phyloP scores from a whole-genome alignment of 1,140 invertebrate species.

The Heliconius hermathena region DNA sequence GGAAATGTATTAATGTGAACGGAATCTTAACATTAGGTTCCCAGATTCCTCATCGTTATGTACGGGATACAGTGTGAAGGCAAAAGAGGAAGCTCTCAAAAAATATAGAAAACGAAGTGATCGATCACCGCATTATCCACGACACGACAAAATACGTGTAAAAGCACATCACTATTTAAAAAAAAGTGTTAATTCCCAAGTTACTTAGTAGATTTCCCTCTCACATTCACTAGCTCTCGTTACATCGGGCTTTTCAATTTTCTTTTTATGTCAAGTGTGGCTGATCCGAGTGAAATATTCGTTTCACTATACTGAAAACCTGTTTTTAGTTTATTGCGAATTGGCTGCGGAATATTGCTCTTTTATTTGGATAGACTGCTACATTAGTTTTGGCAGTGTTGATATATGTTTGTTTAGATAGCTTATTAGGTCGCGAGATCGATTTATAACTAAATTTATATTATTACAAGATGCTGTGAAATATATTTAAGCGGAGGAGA shows the following conservation, averaged over 20 bases:
- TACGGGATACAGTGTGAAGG: no score
- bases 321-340: slow-evolving; percentile 8
- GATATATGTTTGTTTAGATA: no score
- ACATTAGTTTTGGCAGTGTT: neutral
- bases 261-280: slow-evolving; percentile 30
- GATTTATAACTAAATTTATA: no score
- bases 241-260: slow-evolving; percentile 26
- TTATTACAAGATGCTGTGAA: no score
- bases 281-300: slow-evolving; percentile 3
- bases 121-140: no score
- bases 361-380: neutral
- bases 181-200: neutral
- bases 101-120: no score
- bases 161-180: neutral
- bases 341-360: neutral
- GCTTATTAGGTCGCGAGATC: no score
- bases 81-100: no score
- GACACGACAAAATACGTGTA: neutral
- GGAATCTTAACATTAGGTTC: no score
- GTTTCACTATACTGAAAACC: neutral
- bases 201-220: neutral
- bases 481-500: neutral
- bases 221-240: slow-evolving; percentile 13
- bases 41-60: no score
- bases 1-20: no score